phyloP scores from a whole-genome alignment of 2,888 invertebrate genomes.

The Cryptophagus acutangulus region DNA sequence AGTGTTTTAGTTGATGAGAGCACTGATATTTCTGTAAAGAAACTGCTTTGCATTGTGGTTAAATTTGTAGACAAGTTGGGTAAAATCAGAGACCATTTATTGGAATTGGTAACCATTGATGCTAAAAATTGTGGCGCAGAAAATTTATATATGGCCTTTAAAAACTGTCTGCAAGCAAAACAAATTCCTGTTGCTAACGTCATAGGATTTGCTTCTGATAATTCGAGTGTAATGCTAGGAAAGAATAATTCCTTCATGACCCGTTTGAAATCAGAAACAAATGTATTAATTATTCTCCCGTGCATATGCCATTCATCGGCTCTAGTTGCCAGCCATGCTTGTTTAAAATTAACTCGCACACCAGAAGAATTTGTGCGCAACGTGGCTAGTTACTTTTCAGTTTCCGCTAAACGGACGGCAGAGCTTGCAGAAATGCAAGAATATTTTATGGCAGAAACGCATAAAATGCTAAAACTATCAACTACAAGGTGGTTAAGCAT shows the following conservation, averaged over 20 bases:
- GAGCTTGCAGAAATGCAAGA: too few species aligned
- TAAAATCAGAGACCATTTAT: conserved; percentile 6
- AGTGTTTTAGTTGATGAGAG: conserved; percentile 12
- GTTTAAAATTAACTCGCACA: too few species aligned
- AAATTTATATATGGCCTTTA: not conserved
- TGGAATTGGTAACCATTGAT: conserved; percentile 1
- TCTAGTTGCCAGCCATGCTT: too few species aligned
- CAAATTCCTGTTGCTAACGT: conserved; percentile 8
- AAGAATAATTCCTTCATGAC: not conserved
- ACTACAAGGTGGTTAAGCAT: too few species aligned
- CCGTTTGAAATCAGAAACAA: too few species aligned
- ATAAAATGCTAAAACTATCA: too few species aligned
- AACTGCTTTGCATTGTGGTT: conserved; percentile 8
- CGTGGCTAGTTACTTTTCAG: too few species aligned
- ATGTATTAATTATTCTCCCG: too few species aligned
- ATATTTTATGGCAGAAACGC: too few species aligned
- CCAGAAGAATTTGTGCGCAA: too few species aligned
- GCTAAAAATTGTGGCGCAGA: conserved; percentile 3
- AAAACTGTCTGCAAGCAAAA: conserved; percentile 3
- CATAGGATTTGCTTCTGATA: conserved; percentile 15
- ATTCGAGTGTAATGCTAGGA: conserved; percentile 6
- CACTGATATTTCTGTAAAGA: conserved; percentile 8
- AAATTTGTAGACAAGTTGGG: conserved; percentile 4
- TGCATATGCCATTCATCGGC: too few species aligned
- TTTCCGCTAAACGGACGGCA: too few species aligned